Conservation (phyloP, 92 coral and sea anemone genomes). For the Zoanthus sansibaricus region DNA sequence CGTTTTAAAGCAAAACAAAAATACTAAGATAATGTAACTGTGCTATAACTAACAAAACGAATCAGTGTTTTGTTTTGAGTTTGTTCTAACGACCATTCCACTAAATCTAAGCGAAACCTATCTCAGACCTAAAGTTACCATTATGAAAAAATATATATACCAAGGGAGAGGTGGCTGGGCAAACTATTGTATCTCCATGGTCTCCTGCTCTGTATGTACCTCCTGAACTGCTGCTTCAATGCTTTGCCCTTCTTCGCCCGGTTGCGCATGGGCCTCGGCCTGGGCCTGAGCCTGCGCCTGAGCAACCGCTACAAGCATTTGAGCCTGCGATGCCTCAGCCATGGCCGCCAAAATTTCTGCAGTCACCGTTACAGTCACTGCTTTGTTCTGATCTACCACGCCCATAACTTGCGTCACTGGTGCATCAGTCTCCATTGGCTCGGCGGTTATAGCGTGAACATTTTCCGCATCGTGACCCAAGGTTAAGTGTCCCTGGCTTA, state of each 20-base stretch:
- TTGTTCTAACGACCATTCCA: not conserved
- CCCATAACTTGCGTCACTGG: constrained; percentile 70
- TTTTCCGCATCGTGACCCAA: constrained; percentile 15
- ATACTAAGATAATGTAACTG: not conserved
- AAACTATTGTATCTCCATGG: constrained; percentile 40
- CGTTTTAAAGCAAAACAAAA: not conserved
- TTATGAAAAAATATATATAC: not conserved
- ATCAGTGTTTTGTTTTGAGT: not conserved
- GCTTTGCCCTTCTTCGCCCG: constrained; percentile 36
- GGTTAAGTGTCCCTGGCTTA: constrained; percentile 28
- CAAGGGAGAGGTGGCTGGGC: not conserved
- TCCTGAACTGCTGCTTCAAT: constrained; percentile 45
- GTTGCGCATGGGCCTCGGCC: not conserved
- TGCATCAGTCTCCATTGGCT: constrained; percentile 46
- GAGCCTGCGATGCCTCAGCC: constrained; percentile 85
- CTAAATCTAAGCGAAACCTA: not conserved
- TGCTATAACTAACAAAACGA: not conserved
- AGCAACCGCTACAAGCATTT: constrained; percentile 58
- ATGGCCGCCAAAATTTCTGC: constrained; percentile 93
- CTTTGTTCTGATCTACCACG: constrained; percentile 72
- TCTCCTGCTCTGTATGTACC: constrained; percentile 22
- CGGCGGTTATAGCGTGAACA: constrained; percentile 22
- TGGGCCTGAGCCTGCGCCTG: constrained; percentile 48
- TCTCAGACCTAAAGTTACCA: not conserved
- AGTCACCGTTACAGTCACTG: constrained; percentile 81